Evolutionary conservation across 2,888 invertebrate genomes (phyloP), one percentile per base, ranked within the genome.

Genomic region (Augiades crinisus): DNA sequence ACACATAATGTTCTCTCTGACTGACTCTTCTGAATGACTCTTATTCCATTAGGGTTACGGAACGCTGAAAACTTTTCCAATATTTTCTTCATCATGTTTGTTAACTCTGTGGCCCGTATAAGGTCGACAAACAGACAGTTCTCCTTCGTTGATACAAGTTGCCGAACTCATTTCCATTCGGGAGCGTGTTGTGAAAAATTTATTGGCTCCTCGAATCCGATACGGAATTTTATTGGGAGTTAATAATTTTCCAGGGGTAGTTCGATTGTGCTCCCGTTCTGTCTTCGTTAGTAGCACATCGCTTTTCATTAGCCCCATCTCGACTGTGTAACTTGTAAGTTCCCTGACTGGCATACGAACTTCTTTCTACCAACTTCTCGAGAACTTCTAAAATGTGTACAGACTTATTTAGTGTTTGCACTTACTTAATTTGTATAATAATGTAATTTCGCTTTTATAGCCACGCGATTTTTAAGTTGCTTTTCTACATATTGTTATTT

Each of bases 21-120:
- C n/a, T n/a, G n/a, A n/a, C n/a, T n/a, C n/a, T n/a, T n/a, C n/a
- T n/a, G n/a, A n/a, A n/a, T n/a, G n/a, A n/a, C n/a, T n/a, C n/a
- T n/a, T n/a, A n/a, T n/a, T n/a, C n/a, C n/a, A n/a, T n/a, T n/a
- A n/a, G n/a, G n/a, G n/a, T n/a, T n/a, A n/a, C n/a, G n/a, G n/a
- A n/a, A n/a, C n/a, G n/a, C n/a, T n/a, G n/a, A 43, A 71, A 86
- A 84, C 76, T 86, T 86, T 81, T 74, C 78, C 79, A 83, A 85
- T 86, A 85, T 84, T 82, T 81, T 83, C 82, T 79, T 78, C 78
- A 81, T 83, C 76, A 75, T 69, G 73, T 78, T 76, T 77, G 77
- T 81, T 76, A 82, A 78, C 72, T 78, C 75, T 58, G 64, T 60
- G 64, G 59, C 62, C 63, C 63, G 72, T 74, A 74, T 79, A 78